Percentiles rank a stretch among this genome's conserved stretches.
Evolutionary conservation across 92 coral and sea anemone genomes (phyloP).

Genomic region (Siderastrea radians): DNA sequence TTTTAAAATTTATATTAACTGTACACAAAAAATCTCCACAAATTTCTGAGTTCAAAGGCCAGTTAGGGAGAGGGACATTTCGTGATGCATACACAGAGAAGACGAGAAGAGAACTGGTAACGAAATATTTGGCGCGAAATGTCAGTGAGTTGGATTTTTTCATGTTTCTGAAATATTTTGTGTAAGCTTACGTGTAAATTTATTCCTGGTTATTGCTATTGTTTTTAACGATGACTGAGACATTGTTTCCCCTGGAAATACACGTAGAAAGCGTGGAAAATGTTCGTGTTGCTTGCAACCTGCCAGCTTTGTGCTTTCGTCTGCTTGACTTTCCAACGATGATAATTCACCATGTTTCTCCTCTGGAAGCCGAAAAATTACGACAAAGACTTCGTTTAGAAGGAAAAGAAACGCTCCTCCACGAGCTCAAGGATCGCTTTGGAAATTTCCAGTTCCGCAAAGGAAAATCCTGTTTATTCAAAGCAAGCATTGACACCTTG

Average conservation of each 20-base stretch:
- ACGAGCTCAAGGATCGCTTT: conserved; percentile 79
- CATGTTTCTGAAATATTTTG: background rate
- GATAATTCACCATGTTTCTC: conserved; percentile 80
- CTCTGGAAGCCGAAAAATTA: conserved; percentile 71
- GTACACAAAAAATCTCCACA: too few relatives aligned
- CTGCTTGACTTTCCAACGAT: conserved; percentile 93
- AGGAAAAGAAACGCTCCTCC: conserved; percentile 44
- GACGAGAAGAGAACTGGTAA: conserved; percentile 11
- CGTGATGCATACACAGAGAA: background rate
- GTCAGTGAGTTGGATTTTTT: background rate
- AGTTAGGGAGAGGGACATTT: background rate
- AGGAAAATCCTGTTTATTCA: conserved; percentile 95
- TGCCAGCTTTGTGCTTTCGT: conserved; percentile 93
- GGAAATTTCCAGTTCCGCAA: conserved; percentile 80
- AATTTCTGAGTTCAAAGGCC: too few relatives aligned
- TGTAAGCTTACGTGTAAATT: background rate
- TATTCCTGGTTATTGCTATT: background rate
- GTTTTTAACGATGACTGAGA: conserved; percentile 56
- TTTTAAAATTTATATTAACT: too few relatives aligned
- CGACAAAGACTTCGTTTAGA: conserved; percentile 77
- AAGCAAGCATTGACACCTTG: conserved; percentile 69
- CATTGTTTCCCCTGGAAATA: conserved; percentile 93
- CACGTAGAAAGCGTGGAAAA: conserved; percentile 86
- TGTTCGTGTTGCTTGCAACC: conserved; percentile 73
- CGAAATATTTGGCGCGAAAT: conserved; percentile 51